These are phyloP conservation scores for Idris sp. DNA, from an alignment of 1,140 invertebrate species.

Conservation along the genomic window DNA sequence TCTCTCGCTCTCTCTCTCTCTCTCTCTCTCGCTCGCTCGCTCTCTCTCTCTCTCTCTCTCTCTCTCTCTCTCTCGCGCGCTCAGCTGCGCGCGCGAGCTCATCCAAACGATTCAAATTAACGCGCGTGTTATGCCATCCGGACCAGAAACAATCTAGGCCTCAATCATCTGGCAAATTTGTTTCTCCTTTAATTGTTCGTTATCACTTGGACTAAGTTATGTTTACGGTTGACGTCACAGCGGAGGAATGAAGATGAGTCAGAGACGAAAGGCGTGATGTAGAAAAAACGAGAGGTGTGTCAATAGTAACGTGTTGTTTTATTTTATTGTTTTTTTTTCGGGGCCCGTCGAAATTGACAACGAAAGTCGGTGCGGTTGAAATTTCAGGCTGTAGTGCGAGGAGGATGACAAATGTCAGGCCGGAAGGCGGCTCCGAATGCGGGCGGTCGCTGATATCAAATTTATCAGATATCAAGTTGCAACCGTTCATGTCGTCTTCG, in stretches of 20 bases:
- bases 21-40: too few species aligned
- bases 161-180: neutral
- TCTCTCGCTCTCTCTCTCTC: too few species aligned
- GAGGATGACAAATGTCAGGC: conserved; percentile 17
- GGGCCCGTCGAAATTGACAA: conserved; percentile 19
- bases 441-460: conserved; percentile 73
- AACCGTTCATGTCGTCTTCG: conserved; percentile 52
- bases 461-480: conserved; percentile 74
- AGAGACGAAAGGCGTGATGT: conserved; percentile 35
- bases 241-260: conserved; percentile 28
- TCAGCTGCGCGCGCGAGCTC: too few species aligned
- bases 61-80: too few species aligned
- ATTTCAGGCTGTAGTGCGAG: conserved; percentile 66
- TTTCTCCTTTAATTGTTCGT: too few species aligned
- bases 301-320: conserved; percentile 32
- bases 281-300: conserved; percentile 39
- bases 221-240: conserved; percentile 18
- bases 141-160: conserved; percentile 18
- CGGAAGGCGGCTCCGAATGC: conserved; percentile 33
- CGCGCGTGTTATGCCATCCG: conserved; percentile 56
- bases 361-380: conserved; percentile 62
- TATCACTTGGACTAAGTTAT: too few species aligned
- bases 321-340: conserved; percentile 16
- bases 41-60: too few species aligned
- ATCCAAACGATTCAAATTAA: too few species aligned